Evolutionary conservation across 1,140 invertebrate genomes (phyloP).

Genomic region (Drosophila ananassae): DNA sequence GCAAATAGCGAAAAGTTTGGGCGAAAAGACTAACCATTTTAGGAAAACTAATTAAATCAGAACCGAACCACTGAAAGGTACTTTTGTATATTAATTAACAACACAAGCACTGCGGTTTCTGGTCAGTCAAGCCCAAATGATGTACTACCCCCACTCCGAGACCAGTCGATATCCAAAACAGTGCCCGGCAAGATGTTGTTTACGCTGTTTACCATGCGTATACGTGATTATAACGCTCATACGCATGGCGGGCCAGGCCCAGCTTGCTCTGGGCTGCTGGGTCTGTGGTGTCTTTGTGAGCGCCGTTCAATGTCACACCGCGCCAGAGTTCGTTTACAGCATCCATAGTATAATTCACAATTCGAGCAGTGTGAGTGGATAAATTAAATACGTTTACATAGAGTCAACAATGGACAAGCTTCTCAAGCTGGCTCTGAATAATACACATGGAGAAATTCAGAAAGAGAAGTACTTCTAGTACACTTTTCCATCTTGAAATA

Average conservation of each 20-base stretch:
- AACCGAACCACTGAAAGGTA: not conserved
- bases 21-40: too few species aligned
- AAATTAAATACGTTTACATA: slow-evolving; percentile 41
- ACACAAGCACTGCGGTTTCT: not conserved
- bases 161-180: too few species aligned
- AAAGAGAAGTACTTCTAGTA: too few species aligned
- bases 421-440: slow-evolving; percentile 4
- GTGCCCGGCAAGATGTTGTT: slow-evolving; percentile 10
- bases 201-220: slow-evolving; percentile 38
- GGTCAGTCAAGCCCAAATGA: slow-evolving; percentile 2
- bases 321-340: slow-evolving; percentile 47
- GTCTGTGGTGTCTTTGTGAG: not conserved
- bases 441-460: slow-evolving; percentile 13
- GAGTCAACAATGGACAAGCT: slow-evolving; percentile 31
- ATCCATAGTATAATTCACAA: slow-evolving; percentile 35
- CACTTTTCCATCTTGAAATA: too few species aligned
- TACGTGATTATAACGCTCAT: slow-evolving; percentile 52
- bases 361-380: slow-evolving; percentile 42
- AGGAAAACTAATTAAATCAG: too few species aligned
- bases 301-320: slow-evolving; percentile 39
- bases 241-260: slow-evolving; percentile 30
- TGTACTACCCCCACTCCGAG: too few species aligned
- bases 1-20: too few species aligned
- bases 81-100: slow-evolving; percentile 17
- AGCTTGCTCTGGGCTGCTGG: not conserved